phyloP scores from a whole-genome alignment of 1,140 invertebrate species.

The Drosophila sproati region DNA sequence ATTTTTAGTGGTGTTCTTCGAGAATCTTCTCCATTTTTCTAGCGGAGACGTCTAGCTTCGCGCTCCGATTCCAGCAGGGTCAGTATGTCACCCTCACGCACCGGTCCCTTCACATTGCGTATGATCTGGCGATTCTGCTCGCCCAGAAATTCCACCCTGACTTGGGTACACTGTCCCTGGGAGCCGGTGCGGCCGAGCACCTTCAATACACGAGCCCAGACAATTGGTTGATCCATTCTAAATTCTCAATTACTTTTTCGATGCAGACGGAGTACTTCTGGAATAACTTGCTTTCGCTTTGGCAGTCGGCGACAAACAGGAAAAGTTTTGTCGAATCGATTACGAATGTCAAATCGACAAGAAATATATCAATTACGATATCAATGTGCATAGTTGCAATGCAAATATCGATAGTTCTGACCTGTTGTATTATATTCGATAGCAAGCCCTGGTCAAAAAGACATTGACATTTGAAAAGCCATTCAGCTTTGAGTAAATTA shows the following conservation, averaged over 20 bases:
- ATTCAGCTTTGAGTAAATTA: too few species aligned
- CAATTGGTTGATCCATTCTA: conserved; percentile 93
- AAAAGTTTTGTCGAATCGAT: neutral
- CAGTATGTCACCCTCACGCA: conserved; percentile 98
- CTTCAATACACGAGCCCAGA: conserved; percentile 94
- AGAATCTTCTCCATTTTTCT: conserved; percentile 52
- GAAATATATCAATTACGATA: neutral
- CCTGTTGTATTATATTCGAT: too few species aligned
- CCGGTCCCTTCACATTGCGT: conserved; percentile 99
- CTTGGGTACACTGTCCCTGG: conserved; percentile 99
- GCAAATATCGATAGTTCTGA: neutral
- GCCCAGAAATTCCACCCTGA: conserved; percentile 99
- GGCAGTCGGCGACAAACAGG: conserved; percentile 43
- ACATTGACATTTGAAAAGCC: neutral
- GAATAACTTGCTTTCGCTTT: conserved; percentile 19
- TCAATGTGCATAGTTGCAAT: neutral
- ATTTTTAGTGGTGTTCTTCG: too few species aligned
- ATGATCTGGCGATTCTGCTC: conserved; percentile 99
- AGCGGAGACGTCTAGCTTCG: conserved; percentile 98
- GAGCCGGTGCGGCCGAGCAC: conserved; percentile 98
- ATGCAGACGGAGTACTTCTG: conserved; percentile 12
- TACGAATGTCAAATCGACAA: neutral
- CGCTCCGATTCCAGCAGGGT: conserved; percentile 98
- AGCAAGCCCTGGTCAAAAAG: too few species aligned
- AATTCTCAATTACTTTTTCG: conserved; percentile 3